Evolutionary conservation across 1,140 invertebrate species (phyloP).

Genomic region (Meteorus sp.): DNA sequence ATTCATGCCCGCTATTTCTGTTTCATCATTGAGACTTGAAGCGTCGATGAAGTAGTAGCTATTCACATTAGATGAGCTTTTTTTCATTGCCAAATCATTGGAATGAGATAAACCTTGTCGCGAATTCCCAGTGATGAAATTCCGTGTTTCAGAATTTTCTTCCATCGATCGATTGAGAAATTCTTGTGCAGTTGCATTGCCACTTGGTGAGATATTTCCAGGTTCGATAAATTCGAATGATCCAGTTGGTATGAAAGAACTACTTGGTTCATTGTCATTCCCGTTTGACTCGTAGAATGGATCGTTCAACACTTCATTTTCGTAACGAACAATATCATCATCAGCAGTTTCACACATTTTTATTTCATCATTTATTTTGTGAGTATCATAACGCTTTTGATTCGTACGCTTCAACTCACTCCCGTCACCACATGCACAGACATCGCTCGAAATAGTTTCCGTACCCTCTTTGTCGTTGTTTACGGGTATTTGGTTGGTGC

Average conservation of each 20-base stretch:
- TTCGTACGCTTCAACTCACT: not conserved
- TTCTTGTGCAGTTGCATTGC: constrained; percentile 1
- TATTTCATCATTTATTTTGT: not conserved
- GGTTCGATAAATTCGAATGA: constrained; percentile 47
- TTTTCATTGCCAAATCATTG: constrained; percentile 27
- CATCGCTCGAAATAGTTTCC: constrained; percentile 28
- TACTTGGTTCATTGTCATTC: constrained; percentile 41
- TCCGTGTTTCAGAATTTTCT: constrained; percentile 26
- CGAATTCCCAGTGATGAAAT: constrained; percentile 21
- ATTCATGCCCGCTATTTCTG: constrained; percentile 45
- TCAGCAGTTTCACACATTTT: not conserved
- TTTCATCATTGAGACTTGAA: constrained; percentile 70
- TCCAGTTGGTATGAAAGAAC: constrained; percentile 38
- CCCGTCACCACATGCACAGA: constrained; percentile 16
- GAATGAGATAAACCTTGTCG: constrained; percentile 22
- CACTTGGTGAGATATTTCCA: constrained; percentile 20
- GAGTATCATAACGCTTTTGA: not conserved
- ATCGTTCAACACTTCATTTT: constrained; percentile 49
- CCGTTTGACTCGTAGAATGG: constrained; percentile 52
- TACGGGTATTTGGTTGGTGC: constrained; percentile 7
- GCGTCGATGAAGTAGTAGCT: constrained; percentile 75
- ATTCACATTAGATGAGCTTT: constrained; percentile 44
- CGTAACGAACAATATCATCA: constrained; percentile 48
- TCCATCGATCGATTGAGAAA: constrained; percentile 15
- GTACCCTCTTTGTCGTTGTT: constrained; percentile 18